Percentiles rank a stretch among this genome's conserved stretches.
Conservation (phyloP, 1,140 invertebrate genomes). For the Agraylea sexmaculata region DNA sequence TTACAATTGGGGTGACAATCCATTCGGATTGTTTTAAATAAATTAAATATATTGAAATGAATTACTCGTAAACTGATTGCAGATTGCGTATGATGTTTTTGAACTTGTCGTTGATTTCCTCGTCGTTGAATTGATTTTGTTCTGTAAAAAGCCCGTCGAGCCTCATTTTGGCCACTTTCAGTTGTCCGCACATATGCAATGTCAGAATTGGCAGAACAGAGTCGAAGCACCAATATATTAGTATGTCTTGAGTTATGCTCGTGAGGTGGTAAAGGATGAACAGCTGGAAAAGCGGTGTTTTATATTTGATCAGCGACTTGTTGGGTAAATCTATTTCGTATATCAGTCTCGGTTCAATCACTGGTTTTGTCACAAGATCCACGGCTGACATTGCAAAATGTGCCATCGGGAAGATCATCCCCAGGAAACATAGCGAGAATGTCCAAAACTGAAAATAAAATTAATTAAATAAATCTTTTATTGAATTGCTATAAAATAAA, state of each 20-base stretch:
- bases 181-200: constrained; percentile 15
- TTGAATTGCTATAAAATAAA: too few species aligned
- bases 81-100: constrained; percentile 9
- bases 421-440: too few species aligned
- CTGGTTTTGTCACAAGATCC: too few species aligned
- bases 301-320: too few species aligned
- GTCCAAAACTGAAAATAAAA: too few species aligned
- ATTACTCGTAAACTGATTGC: constrained; percentile 16
- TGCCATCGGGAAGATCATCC: too few species aligned
- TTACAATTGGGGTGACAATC: too few species aligned
- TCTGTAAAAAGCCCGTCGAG: constrained; percentile 3
- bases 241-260: background rate
- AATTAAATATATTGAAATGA: constrained; percentile 2
- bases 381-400: too few species aligned
- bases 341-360: too few species aligned
- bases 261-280: constrained; percentile 11
- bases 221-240: constrained; percentile 14
- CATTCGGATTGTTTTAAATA: too few species aligned
- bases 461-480: too few species aligned
- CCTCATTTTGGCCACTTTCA: constrained; percentile 15
- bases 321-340: too few species aligned
- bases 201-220: constrained; percentile 9
- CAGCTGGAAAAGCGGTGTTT: constrained; percentile 10
- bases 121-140: background rate
- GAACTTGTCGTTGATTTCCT: constrained; percentile 1